A percentile compares a stretch with the other conserved stretches of the same genome.
Conservation (phyloP, 1,140 invertebrate genomes). For the Steinernema khuongi region DNA sequence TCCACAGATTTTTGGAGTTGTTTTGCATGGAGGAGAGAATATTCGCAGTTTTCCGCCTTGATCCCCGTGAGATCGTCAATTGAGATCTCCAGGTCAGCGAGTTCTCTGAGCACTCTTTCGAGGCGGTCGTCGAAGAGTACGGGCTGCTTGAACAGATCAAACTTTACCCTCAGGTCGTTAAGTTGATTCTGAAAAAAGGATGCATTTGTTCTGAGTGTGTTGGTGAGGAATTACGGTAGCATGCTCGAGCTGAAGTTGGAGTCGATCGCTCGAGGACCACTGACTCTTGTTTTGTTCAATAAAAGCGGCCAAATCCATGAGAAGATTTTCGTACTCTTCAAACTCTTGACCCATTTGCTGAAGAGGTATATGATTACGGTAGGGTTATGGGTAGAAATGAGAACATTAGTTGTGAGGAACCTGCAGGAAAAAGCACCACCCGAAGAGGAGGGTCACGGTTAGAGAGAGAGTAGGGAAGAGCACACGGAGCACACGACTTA, state of each 20-base stretch:
- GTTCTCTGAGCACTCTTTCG: slow-evolving; percentile 35
- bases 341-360: slow-evolving; percentile 52
- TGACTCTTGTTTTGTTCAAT: slow-evolving; percentile 43
- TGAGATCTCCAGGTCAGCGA: slow-evolving; percentile 43
- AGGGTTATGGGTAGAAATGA: background rate
- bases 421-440: background rate
- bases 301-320: slow-evolving; percentile 43
- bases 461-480: slow-evolving; percentile 17
- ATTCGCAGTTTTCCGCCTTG: slow-evolving; percentile 48
- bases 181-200: slow-evolving; percentile 40
- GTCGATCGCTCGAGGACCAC: slow-evolving; percentile 44
- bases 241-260: slow-evolving; percentile 47
- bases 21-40: slow-evolving; percentile 38
- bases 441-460: slow-evolving; percentile 15
- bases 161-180: slow-evolving; percentile 44
- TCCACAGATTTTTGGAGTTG: slow-evolving; percentile 39
- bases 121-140: slow-evolving; percentile 45
- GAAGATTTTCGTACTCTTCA: slow-evolving; percentile 44
- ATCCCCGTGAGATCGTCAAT: slow-evolving; percentile 48
- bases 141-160: slow-evolving; percentile 53
- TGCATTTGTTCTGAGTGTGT: background rate
- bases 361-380: background rate
- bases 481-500: slow-evolving; percentile 34
- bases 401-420: background rate
- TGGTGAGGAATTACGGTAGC: slow-evolving; percentile 25